Base-by-base conservation (phyloP, 2,888 invertebrate genomes). In the Hipparchia sbordonii region DNA sequence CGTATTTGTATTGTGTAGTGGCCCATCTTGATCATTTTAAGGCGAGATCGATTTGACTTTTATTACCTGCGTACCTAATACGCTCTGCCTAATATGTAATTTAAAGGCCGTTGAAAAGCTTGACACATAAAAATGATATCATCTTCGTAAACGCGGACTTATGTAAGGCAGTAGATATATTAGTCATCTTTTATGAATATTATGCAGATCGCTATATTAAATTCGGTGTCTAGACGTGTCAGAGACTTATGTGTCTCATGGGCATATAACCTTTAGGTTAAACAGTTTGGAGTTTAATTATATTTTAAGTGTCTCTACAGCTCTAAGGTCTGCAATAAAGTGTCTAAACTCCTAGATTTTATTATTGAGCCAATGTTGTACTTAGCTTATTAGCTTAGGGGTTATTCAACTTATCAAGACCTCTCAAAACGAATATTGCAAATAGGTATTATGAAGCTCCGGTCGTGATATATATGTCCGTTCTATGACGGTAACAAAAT, bases 61-160 rank as follows among this genome's bases (percentile, higher is more conserved):
- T 73, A 75, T 75, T 71, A 23, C 23, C 23, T 23, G 67, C 73
- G 54, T 39, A 39, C 39, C 1, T 39, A 39, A 39, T 39, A 39
- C 39, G 1, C 39, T 4, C 39, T 39, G 39, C 74, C 74, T 76
- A 71, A 74, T 74, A 74, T 70, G 74, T 72, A 71, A 67, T 72
- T 65, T 59, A 70, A 72, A 72, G 57, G 67, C 54, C 71, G 67
- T 74, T 74, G 59, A 74, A 74, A 63, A 51, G 71, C 72, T 63
- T 76, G 76, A 76, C 74, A 72, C 74, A 73, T 74, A 67, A 71
- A 76, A 72, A 76, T 76, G 76, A 76, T 76, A 76, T 76, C 74
- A 76, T 70, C 69, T 70, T 54, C 63, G 56, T 72, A 70, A 75
- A 73, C 71, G 67, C 61, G 12, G 2, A 45, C 62, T 69, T 67